These are phyloP conservation scores for Ennomos fuscantarius DNA, from an alignment of 2,888 invertebrate species.

Conservation along the genomic window DNA sequence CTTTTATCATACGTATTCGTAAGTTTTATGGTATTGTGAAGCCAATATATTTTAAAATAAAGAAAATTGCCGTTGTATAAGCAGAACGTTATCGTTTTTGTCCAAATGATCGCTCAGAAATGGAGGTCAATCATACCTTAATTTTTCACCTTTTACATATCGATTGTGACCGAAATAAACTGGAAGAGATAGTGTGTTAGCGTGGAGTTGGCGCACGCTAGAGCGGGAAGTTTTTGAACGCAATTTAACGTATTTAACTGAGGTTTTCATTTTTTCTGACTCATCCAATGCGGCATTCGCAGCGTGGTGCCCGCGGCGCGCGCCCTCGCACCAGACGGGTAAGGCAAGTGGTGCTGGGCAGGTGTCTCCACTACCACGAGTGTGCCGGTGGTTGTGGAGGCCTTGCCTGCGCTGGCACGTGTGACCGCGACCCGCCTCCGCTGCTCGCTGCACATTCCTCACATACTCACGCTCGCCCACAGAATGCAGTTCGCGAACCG, in stretches of 20 bases:
- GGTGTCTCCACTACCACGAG: conserved; percentile 6
- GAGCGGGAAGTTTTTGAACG: conserved; percentile 53
- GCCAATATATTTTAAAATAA: conserved; percentile 85
- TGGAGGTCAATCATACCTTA: conserved; percentile 71
- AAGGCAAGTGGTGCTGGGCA: conserved; percentile 52
- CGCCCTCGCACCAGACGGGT: conserved; percentile 63
- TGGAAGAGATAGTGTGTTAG: conserved; percentile 81
- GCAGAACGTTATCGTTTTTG: conserved; percentile 82
- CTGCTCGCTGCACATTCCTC: conserved; percentile 71
- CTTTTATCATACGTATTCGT: conserved; percentile 75
- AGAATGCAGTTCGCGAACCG: conserved; percentile 76
- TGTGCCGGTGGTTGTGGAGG: conserved; percentile 18
- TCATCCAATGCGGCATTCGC: conserved; percentile 77
- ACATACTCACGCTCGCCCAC: conserved; percentile 75
- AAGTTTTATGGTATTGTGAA: conserved; percentile 83
- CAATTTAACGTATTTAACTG: conserved; percentile 60
- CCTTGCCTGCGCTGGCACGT: conserved; percentile 49
- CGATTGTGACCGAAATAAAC: conserved; percentile 80
- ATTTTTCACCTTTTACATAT: conserved; percentile 71
- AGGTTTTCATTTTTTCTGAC: conserved; percentile 75
- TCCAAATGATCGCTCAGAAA: conserved; percentile 73
- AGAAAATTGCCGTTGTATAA: conserved; percentile 84
- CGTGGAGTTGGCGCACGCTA: conserved; percentile 76
- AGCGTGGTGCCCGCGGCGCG: conserved; percentile 73
- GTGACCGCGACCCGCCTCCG: conserved; percentile 60